Percentiles rank a stretch among this genome's conserved stretches.
phyloP scores from a whole-genome alignment of 2,797 vertebrate species.

The Artibeus lituratus region DNA sequence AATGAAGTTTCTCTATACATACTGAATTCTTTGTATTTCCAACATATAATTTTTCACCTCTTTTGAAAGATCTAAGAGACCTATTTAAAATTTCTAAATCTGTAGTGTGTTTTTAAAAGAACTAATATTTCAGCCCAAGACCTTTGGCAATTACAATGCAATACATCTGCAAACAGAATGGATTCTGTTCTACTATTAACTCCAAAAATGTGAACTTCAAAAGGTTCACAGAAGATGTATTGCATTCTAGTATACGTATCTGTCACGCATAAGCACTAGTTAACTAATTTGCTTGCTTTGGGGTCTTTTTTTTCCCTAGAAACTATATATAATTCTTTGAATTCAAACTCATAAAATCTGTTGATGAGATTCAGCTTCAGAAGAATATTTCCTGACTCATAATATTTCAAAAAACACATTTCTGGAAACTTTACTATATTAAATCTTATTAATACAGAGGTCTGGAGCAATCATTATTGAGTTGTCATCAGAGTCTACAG shows the following conservation, averaged over 20 bases:
- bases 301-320: conserved; percentile 53
- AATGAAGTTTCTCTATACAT: background rate
- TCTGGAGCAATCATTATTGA: conserved; percentile 85
- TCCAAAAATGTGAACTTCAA: conserved; percentile 71
- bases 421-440: conserved; percentile 83
- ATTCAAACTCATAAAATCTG: conserved; percentile 81
- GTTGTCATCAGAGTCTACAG: conserved; percentile 85
- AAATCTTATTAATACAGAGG: conserved; percentile 85
- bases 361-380: conserved; percentile 83
- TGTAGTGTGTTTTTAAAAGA: conserved; percentile 56
- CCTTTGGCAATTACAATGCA: conserved; percentile 56
- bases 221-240: conserved; percentile 62
- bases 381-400: conserved; percentile 80
- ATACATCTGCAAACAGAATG: conserved; percentile 61
- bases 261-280: conserved; percentile 68
- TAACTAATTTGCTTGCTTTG: conserved; percentile 74
- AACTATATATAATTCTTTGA: conserved; percentile 76
- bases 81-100: conserved; percentile 50
- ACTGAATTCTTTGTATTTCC: conserved; percentile 45
- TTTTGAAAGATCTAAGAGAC: conserved; percentile 29
- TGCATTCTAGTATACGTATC: conserved; percentile 47
- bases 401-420: conserved; percentile 87
- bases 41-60: conserved; percentile 39
- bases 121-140: conserved; percentile 61
- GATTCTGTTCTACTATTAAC: conserved; percentile 64